phyloP scores from a whole-genome alignment of 2,113 vertebrate species.

The Dryoscopus gambensis region DNA sequence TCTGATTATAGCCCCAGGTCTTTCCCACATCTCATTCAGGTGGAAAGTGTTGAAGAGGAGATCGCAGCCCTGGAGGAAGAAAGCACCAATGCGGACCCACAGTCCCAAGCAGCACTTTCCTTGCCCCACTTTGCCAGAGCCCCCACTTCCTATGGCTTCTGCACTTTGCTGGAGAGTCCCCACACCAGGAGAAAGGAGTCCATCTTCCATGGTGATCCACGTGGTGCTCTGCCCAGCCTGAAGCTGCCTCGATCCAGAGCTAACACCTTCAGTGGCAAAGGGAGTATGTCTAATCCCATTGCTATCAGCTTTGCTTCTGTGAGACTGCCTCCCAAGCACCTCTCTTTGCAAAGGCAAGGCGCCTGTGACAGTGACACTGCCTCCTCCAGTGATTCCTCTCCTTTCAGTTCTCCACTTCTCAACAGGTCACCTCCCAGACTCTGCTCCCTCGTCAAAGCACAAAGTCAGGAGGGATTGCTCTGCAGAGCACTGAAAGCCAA shows the following conservation, averaged over 20 bases:
- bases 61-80: conserved; percentile 68
- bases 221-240: conserved; percentile 11
- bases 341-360: conserved; percentile 62
- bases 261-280: conserved; percentile 63
- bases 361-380: conserved; percentile 82
- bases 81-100: conserved; percentile 84
- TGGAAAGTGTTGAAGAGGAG: conserved; percentile 83
- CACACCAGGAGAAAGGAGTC: conserved; percentile 90
- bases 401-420: conserved; percentile 77
- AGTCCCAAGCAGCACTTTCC: conserved; percentile 86
- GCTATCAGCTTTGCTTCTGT: conserved; percentile 66
- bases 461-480: conserved; percentile 78
- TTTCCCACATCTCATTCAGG: conserved; percentile 80
- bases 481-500: conserved; percentile 66
- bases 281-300: conserved; percentile 65
- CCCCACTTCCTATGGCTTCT: conserved; percentile 85
- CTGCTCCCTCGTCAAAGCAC: conserved; percentile 73
- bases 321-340: conserved; percentile 64
- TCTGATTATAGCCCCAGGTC: not conserved
- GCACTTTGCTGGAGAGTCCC: conserved; percentile 86
- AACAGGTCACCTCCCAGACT: conserved; percentile 71
- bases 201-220: conserved; percentile 80
- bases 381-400: conserved; percentile 83
- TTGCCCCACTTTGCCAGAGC: conserved; percentile 84
- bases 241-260: conserved; percentile 73